phyloP scores from a whole-genome alignment of 1,140 invertebrate species.

The Drosophila micromelanica region DNA sequence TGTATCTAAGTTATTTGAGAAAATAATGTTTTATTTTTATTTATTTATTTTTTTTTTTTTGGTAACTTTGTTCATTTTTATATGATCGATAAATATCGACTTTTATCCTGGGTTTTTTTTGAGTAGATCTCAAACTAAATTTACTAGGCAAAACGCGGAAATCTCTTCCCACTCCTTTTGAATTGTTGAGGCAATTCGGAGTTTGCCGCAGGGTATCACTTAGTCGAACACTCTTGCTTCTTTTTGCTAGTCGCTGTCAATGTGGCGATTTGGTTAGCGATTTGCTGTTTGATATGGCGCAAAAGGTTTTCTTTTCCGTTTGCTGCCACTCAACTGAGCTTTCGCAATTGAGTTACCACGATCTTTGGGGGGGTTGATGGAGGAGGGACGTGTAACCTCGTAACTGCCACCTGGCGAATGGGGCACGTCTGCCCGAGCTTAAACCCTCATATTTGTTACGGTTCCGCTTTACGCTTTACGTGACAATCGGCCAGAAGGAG shows the following conservation, averaged over 20 bases:
- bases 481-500: conserved; percentile 11
- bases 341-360: conserved; percentile 32
- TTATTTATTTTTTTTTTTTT: too few species aligned
- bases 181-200: too few species aligned
- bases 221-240: not conserved
- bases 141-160: too few species aligned
- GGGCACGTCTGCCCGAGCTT: conserved; percentile 11
- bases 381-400: conserved; percentile 23
- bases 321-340: conserved; percentile 30
- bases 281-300: conserved; percentile 10
- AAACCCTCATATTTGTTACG: conserved; percentile 47
- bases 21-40: too few species aligned
- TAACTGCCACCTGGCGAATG: conserved; percentile 33
- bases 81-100: too few species aligned
- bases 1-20: too few species aligned
- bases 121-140: not conserved
- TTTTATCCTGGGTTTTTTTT: too few species aligned
- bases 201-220: not conserved
- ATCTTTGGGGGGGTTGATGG: not conserved
- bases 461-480: conserved; percentile 29
- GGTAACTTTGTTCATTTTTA: too few species aligned
- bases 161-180: too few species aligned
- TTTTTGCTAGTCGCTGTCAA: conserved; percentile 14
- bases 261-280: conserved; percentile 10
- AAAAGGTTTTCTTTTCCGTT: conserved; percentile 51